Percentiles rank a stretch among this genome's conserved stretches.
Evolutionary conservation across 1,140 invertebrate genomes (phyloP).

Genomic region (Cryptotermes secundus): DNA sequence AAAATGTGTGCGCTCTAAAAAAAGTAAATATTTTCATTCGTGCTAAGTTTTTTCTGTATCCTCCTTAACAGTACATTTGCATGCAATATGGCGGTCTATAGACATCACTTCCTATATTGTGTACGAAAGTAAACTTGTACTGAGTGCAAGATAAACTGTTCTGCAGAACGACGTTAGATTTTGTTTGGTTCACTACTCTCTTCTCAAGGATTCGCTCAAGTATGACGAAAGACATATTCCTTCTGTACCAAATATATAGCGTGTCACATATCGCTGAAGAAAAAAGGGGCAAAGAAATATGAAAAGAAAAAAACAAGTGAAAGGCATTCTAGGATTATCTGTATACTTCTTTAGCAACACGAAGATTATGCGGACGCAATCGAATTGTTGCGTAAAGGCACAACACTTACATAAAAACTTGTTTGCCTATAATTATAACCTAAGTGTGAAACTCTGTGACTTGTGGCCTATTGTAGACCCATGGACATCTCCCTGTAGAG

Average conservation of each 20-base stretch:
- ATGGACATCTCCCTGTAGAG: no score
- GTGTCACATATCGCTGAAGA: background rate
- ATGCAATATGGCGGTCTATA: background rate
- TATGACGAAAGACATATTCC: background rate
- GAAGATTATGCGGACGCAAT: background rate
- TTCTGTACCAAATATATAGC: background rate
- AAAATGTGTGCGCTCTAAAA: no score
- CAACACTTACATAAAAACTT: background rate
- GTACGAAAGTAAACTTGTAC: background rate
- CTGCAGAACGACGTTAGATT: background rate
- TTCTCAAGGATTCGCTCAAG: background rate
- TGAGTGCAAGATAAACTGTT: background rate
- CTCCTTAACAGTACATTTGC: background rate
- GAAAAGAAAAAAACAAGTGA: background rate
- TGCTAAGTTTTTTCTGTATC: background rate
- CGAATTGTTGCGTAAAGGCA: background rate
- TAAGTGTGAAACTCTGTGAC: background rate
- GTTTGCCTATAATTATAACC: background rate
- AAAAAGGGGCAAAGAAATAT: background rate
- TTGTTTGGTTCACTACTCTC: background rate
- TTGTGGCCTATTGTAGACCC: no score
- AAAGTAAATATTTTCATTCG: no score
- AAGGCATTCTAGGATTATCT: background rate
- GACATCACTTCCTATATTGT: background rate
- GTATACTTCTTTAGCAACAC: background rate